Evolutionary conservation across 2,888 invertebrate genomes (phyloP).

Genomic region (Eupeodes luniger): DNA sequence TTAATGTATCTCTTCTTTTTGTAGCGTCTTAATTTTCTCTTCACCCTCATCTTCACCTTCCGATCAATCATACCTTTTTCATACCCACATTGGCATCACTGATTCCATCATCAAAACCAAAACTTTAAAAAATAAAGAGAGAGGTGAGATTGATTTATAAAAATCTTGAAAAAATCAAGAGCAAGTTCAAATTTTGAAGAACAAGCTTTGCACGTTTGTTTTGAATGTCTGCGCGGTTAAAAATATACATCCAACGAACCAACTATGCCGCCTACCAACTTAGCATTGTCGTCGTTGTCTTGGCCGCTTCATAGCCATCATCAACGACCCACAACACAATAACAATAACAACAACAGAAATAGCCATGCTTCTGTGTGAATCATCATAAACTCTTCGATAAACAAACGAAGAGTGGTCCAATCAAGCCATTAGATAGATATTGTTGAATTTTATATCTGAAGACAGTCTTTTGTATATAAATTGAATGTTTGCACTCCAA

Average conservation of each 20-base stretch:
- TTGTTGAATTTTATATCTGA: conserved; percentile 42
- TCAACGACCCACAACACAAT: conserved; percentile 52
- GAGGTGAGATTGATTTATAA: neutral
- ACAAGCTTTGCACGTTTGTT: conserved; percentile 1
- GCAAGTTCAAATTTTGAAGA: conserved; percentile 35
- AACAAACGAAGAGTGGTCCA: conserved; percentile 47
- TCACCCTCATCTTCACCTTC: neutral
- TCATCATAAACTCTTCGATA: conserved; percentile 41
- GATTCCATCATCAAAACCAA: neutral
- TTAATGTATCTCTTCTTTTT: neutral
- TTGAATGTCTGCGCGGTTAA: conserved; percentile 32
- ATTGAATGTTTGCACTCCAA: conserved; percentile 68
- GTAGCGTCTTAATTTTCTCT: neutral
- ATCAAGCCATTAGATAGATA: conserved; percentile 27
- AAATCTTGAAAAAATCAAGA: conserved; percentile 39
- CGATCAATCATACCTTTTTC: neutral
- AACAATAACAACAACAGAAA: conserved; percentile 1
- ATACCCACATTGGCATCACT: conserved; percentile 1
- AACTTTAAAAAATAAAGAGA: neutral
- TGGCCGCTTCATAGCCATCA: neutral
- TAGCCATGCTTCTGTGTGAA: conserved; percentile 40
- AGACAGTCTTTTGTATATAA: conserved; percentile 70
- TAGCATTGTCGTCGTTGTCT: neutral
- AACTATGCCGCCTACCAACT: neutral
- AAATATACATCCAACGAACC: conserved; percentile 42